These are phyloP conservation scores for Chrysochloris asiatica DNA, from an alignment of 2,113 vertebrate genomes.

Conservation along the genomic window DNA sequence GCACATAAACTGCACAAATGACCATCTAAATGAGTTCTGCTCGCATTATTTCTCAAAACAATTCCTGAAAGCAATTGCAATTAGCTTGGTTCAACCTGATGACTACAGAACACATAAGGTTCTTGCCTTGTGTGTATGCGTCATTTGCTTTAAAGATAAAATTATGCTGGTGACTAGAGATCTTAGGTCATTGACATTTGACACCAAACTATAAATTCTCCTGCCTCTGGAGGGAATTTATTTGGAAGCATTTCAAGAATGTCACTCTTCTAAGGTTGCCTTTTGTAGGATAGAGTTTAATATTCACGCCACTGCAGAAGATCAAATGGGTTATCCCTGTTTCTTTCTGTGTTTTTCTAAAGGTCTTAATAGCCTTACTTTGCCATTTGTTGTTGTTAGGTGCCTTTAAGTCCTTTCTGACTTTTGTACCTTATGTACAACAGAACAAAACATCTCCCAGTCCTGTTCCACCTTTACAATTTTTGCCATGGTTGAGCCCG, in stretches of 20 bases:
- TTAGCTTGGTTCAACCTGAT: neutral
- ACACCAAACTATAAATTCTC: constrained; percentile 64
- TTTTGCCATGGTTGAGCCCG: neutral
- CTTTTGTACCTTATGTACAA: neutral
- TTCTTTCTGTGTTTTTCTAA: neutral
- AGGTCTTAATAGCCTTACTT: neutral
- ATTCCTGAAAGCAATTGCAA: constrained; percentile 4
- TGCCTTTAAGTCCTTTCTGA: neutral
- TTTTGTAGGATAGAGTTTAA: constrained; percentile 39
- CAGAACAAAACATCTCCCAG: neutral
- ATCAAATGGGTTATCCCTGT: neutral
- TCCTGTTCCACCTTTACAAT: no score
- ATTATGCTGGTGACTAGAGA: constrained; percentile 18
- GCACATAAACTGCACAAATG: constrained; percentile 54
- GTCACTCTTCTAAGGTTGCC: constrained; percentile 59
- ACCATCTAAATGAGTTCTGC: constrained; percentile 44
- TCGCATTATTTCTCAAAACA: constrained; percentile 49
- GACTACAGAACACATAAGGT: neutral
- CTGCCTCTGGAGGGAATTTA: constrained; percentile 48
- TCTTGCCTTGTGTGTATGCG: neutral
- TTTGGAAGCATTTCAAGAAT: constrained; percentile 72
- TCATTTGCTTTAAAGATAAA: constrained; percentile 39
- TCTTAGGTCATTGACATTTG: constrained; percentile 60
- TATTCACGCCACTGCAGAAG: neutral
- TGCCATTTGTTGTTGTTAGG: neutral